A percentile compares a stretch with the other conserved stretches of the same genome.
Conservation (phyloP, 2,113 vertebrate genomes). For the Marcusenius ussheri region DNA sequence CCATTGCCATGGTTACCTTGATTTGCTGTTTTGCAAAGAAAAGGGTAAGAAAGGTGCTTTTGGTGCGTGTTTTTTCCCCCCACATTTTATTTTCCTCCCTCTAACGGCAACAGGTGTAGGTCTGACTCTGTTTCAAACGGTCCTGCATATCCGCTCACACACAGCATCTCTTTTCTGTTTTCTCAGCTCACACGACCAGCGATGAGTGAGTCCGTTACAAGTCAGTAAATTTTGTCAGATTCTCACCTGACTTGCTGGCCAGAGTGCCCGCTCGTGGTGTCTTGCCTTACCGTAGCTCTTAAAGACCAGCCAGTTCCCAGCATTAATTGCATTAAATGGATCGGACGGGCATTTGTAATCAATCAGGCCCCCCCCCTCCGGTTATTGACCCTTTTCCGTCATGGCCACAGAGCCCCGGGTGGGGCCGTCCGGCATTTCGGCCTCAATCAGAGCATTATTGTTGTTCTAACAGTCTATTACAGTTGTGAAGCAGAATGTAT, state of each 20-base stretch:
- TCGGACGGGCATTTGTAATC: not conserved
- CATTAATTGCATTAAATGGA: not conserved
- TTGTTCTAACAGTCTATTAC: conserved; percentile 1
- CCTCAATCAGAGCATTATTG: not conserved
- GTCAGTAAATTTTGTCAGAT: not conserved
- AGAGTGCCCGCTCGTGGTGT: not conserved
- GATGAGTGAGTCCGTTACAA: not conserved
- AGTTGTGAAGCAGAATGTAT: not conserved
- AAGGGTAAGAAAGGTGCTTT: not conserved
- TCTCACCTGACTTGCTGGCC: not conserved
- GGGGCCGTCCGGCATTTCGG: not conserved
- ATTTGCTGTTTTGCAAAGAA: not conserved
- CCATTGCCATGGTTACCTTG: not conserved
- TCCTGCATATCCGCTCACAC: not conserved
- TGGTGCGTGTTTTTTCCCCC: not conserved
- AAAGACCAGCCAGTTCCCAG: not conserved
- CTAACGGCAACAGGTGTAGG: not conserved
- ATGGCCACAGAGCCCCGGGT: not conserved
- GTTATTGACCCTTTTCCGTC: not conserved
- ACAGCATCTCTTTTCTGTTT: not conserved
- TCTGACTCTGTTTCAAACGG: not conserved
- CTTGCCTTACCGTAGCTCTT: not conserved
- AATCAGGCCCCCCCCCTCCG: not conserved
- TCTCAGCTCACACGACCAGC: not conserved
- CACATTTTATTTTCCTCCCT: not conserved